Conservation (phyloP, 2,113 vertebrate species). For the Mionectes macconnelli region DNA sequence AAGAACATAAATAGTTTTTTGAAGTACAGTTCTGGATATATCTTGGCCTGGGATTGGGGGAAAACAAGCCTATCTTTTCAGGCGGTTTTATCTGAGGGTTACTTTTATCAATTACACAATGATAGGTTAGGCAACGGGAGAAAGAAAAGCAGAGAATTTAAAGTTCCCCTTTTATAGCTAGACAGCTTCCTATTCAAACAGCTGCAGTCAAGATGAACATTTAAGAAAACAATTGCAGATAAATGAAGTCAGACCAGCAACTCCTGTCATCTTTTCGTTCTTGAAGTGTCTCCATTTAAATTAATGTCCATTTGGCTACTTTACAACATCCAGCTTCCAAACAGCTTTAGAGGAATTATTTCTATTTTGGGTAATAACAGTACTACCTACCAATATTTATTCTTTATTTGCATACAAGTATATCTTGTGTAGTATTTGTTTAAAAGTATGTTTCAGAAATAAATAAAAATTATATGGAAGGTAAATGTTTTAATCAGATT, state of each 20-base stretch:
- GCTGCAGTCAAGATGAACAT: not conserved
- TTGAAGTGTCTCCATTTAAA: not conserved
- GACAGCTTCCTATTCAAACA: not conserved
- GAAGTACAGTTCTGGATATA: not conserved
- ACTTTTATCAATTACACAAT: not conserved
- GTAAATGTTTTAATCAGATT: constrained; percentile 26
- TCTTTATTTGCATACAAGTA: not conserved
- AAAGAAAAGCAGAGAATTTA: not conserved
- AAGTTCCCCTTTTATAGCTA: not conserved
- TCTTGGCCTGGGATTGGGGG: not conserved
- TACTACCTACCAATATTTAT: not conserved
- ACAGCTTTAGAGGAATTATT: not conserved
- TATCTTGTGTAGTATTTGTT: not conserved
- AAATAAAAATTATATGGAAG: constrained; percentile 38
- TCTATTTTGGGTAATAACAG: not conserved
- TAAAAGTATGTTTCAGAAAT: not conserved
- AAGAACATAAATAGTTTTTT: not conserved
- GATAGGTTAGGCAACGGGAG: not conserved
- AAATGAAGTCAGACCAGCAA: not conserved
- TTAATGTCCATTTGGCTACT: not conserved
- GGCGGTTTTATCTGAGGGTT: not conserved
- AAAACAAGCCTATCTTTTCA: not conserved
- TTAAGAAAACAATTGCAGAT: not conserved
- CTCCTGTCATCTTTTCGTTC: not conserved
- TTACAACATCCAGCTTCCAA: not conserved